Evolutionary conservation across 2,113 vertebrate species (phyloP).

Genomic region (Puntigrus tetrazona): DNA sequence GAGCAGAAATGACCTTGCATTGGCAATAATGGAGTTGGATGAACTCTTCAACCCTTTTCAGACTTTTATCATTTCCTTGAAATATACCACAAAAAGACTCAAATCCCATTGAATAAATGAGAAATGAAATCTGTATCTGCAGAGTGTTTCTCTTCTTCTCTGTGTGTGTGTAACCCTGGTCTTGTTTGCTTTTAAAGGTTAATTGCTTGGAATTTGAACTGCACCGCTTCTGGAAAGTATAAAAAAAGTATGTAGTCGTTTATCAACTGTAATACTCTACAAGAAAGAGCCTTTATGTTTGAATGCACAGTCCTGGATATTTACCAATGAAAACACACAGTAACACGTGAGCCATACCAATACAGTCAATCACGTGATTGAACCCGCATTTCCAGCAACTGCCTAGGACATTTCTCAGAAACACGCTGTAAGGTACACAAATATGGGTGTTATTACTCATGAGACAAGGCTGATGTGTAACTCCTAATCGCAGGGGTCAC

Average conservation of each 20-base stretch:
- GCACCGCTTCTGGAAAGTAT: background rate
- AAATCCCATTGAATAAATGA: background rate
- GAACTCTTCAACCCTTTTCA: background rate
- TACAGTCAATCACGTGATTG: no score
- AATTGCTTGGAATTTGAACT: background rate
- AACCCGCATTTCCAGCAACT: no score
- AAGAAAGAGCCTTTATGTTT: no score
- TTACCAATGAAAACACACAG: no score
- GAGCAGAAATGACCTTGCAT: background rate
- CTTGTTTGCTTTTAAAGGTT: background rate
- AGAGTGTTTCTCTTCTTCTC: background rate
- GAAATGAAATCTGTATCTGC: background rate
- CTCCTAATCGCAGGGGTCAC: no score
- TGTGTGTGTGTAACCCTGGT: background rate
- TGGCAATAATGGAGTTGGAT: constrained; percentile 7
- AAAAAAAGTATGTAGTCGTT: background rate
- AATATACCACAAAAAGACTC: background rate
- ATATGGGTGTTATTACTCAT: no score
- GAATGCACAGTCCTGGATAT: no score
- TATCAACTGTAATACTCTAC: background rate
- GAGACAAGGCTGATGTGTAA: no score
- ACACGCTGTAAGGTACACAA: no score
- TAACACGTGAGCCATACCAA: no score
- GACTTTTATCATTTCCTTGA: constrained; percentile 1
- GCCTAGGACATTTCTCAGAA: no score